Base-by-base conservation (phyloP, 2,888 invertebrate genomes). In the Lamproptera curius region DNA sequence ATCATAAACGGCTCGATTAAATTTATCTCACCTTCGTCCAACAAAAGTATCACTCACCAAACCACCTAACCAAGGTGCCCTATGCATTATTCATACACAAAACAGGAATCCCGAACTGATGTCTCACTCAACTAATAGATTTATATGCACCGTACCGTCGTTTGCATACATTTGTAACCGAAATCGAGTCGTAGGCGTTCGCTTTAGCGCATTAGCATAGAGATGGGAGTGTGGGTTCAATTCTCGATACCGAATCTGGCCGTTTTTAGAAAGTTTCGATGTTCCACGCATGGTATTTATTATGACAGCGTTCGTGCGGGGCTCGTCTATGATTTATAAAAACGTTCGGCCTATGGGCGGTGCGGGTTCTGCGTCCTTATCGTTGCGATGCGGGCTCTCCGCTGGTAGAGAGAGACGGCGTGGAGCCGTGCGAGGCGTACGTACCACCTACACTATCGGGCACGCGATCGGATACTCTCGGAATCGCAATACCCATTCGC, bases 231-330 rank as follows among this genome's bases (percentile, higher is more conserved):
- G 56, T 55, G 58, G 62, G 63, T 59, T 63, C 60, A 59, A 62
- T 57, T 62, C n/a, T n/a, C n/a, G n/a, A n/a, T n/a, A n/a, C n/a
- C n/a, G n/a, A n/a, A n/a, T n/a, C 60, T 55, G 42, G 45, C 50
- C 58, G 56, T 60, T 61, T 62, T 65, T 67, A 66, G 66, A 66
- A 67, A 67, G 66, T 60, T 60, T 54, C 56, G 55, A 57, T 57
- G n/a, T n/a, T n/a, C n/a, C n/a, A n/a, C n/a, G n/a, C n/a, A n/a
- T n/a, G 62, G 52, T 59, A 62, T 64, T 63, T 63, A 65, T 63
- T 62, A 62, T 63, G 60, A 62, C 62, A 62, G 55, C 16, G 9
- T 43, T 38, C 38, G 38, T 28, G 48, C 50, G 52, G 54, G 53
- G 51, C 56, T 60, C 45, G 58, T 53, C 56, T 56, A 55, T 60